Base-by-base conservation (phyloP, 2,113 vertebrate species). In the Datnioides undecimradiatus region DNA sequence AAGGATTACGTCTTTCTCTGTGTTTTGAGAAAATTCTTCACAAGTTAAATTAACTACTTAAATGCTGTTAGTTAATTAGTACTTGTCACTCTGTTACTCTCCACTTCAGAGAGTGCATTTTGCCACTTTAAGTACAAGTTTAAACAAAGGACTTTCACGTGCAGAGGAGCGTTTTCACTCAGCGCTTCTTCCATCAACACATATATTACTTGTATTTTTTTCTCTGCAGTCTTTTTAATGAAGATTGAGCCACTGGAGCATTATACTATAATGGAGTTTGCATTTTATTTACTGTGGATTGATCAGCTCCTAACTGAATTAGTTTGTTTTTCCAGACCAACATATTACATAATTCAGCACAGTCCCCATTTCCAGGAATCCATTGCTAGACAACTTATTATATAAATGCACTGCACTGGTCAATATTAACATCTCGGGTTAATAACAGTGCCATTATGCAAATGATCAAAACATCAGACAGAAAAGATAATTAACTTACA, bases 401-500 rank as follows among this genome's bases (percentile, higher is more conserved):
- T 4, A 27, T 11, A 48, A 19, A 69, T 64, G 14, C 14, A 34
- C 17, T 43, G 11, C 7, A 23, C 0, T 17, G 49, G 59, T 78
- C 57, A 66, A 68, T 58, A 65, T 83, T 27, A 71, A 59, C 43
- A 80, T 33, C 4, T 55, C 59, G 52, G 65, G 31, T 63, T 43
- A 60, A 25, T 46, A 60, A 62, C 25, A 52, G 34, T 54, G 16
- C 33, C 3, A 41, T 40, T 57, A 51, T 85, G 77, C 57, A 82
- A 79, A 88, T 82, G 4, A 68, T 55, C 19, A 58, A 58, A 79
- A 85, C 73, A 83, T 88, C 76, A 85, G 46, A 82, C 62, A 78
- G 80, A 83, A 75, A 89, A 73, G 25, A 73, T 72, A 38, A 82
- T 58, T 33, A 84, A 88, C 90, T 90, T 63, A 55, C 73, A 80